phyloP scores from a whole-genome alignment of 2,888 invertebrate genomes.

The Parapristionchus giblindavisi region DNA sequence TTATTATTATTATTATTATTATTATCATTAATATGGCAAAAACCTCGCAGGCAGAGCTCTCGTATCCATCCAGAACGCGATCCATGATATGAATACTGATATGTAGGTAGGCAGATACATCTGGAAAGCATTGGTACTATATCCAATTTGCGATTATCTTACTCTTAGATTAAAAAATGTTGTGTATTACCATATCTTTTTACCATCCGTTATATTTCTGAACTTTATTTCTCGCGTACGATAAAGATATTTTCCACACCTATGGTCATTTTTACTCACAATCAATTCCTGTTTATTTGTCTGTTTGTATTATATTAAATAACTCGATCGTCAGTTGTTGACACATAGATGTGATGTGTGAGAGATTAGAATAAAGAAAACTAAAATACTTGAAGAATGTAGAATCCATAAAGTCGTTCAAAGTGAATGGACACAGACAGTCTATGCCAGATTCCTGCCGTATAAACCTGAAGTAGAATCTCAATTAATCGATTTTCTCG shows the following conservation, averaged over 20 bases:
- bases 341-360: neutral
- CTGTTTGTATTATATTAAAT: neutral
- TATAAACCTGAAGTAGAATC: slow-evolving; percentile 54
- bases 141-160: neutral
- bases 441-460: slow-evolving; percentile 68
- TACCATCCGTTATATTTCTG: too few species aligned
- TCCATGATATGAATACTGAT: slow-evolving; percentile 68
- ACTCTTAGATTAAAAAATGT: too few species aligned
- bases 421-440: slow-evolving; percentile 65
- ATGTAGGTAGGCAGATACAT: slow-evolving; percentile 69
- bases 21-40: too few species aligned
- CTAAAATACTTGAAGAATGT: slow-evolving; percentile 60
- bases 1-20: too few species aligned
- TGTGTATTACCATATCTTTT: too few species aligned
- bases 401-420: slow-evolving; percentile 68
- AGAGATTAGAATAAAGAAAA: neutral
- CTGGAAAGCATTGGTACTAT: slow-evolving; percentile 42
- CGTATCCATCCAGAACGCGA: slow-evolving; percentile 69
- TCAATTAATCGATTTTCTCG: neutral
- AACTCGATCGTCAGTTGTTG: neutral
- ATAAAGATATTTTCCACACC: too few species aligned
- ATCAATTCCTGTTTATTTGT: neutral
- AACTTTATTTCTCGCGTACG: too few species aligned
- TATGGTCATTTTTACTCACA: neutral
- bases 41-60: slow-evolving; percentile 63